These are phyloP conservation scores for Drosophila kuntzei DNA, from an alignment of 2,888 invertebrate genomes.

Conservation along the genomic window DNA sequence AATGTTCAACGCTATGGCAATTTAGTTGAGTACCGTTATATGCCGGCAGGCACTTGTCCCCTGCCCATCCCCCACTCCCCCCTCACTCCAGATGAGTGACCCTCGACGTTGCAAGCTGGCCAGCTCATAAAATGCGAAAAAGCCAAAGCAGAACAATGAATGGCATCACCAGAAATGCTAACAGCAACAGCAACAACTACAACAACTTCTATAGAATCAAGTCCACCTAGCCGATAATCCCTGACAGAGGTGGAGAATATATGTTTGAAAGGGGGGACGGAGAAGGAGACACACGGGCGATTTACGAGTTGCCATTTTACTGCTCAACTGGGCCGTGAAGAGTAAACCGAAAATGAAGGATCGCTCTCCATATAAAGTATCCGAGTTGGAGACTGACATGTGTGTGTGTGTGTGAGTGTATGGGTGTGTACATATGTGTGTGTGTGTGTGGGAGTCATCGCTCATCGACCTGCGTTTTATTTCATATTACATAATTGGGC, in stretches of 20 bases:
- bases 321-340: conserved; percentile 77
- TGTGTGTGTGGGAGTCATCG: not conserved
- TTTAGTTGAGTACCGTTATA: conserved; percentile 80
- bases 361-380: conserved; percentile 27
- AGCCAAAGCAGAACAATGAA: conserved; percentile 73
- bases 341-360: conserved; percentile 58
- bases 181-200: conserved; percentile 14
- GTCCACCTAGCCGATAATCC: conserved; percentile 50
- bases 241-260: conserved; percentile 12
- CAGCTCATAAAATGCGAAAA: conserved; percentile 75
- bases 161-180: conserved; percentile 49
- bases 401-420: not conserved
- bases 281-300: conserved; percentile 30
- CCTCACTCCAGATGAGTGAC: not conserved
- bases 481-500: conserved; percentile 83
- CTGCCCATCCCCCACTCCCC: not conserved
- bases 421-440: too few species aligned
- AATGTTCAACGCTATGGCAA: conserved; percentile 84
- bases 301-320: conserved; percentile 78
- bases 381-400: not conserved
- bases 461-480: conserved; percentile 58
- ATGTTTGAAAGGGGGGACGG: not conserved
- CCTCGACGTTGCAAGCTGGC: conserved; percentile 28
- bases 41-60: conserved; percentile 57
- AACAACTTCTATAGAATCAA: conserved; percentile 16